Conservation (phyloP, 1,140 invertebrate genomes). For the Caenorhabditis briggsae region DNA sequence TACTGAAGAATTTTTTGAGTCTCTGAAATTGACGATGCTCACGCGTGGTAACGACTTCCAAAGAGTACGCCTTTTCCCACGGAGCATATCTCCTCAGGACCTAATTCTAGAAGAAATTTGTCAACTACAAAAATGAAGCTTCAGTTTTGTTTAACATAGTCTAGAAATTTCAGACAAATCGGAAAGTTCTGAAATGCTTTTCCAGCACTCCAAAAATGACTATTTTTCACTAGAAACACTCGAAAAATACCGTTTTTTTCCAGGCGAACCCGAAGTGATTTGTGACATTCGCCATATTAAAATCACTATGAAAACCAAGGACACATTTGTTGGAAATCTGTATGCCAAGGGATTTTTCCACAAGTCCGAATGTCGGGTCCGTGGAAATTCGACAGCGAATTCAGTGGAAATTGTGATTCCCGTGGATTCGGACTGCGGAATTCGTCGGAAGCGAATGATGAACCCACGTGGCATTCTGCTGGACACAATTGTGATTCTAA, state of each 20-base stretch:
- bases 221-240: too few relatives aligned
- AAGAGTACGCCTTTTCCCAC: too few relatives aligned
- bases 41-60: too few relatives aligned
- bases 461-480: slow-evolving; percentile 61
- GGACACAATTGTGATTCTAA: slow-evolving; percentile 59
- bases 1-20: too few relatives aligned
- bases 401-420: slow-evolving; percentile 10
- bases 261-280: slow-evolving; percentile 32
- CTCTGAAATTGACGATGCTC: too few relatives aligned
- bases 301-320: slow-evolving; percentile 1
- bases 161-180: background rate
- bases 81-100: too few relatives aligned
- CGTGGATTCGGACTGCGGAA: slow-evolving; percentile 36
- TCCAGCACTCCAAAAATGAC: too few relatives aligned
- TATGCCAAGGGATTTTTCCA: slow-evolving; percentile 47
- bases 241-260: background rate
- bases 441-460: slow-evolving; percentile 42
- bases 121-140: too few relatives aligned
- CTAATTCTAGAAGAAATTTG: too few relatives aligned
- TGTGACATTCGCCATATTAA: slow-evolving; percentile 11
- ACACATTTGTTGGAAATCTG: slow-evolving; percentile 2
- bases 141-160: too few relatives aligned
- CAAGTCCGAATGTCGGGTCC: slow-evolving; percentile 30
- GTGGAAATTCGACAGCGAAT: background rate
- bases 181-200: background rate